Conservation (phyloP, 2,797 vertebrate species). For the Hoplostethus atlanticus region DNA sequence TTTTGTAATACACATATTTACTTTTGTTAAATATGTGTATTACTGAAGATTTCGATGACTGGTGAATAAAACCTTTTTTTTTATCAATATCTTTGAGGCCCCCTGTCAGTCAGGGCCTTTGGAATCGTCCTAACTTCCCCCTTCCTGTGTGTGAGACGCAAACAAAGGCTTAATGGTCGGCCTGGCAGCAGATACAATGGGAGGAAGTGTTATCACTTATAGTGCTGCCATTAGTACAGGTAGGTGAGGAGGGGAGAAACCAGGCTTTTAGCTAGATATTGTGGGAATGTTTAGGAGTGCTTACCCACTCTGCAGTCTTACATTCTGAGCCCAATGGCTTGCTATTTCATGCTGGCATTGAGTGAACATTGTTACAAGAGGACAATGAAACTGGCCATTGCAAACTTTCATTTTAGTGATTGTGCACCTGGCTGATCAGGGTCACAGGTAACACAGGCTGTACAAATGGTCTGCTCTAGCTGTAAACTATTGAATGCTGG, state of each 20-base stretch:
- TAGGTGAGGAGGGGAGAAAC: constrained; percentile 34
- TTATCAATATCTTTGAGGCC: too few relatives aligned
- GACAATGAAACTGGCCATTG: background rate
- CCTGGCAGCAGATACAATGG: background rate
- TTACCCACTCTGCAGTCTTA: constrained; percentile 35
- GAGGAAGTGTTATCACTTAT: background rate
- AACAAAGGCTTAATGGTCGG: background rate
- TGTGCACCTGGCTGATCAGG: background rate
- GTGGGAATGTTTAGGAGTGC: constrained; percentile 49
- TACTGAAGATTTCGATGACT: too few relatives aligned
- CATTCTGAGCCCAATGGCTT: background rate
- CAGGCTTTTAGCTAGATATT: constrained; percentile 55
- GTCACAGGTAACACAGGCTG: background rate
- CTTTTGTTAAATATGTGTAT: too few relatives aligned
- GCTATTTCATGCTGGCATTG: background rate
- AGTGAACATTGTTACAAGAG: background rate
- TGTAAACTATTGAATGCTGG: background rate
- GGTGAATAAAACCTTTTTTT: too few relatives aligned
- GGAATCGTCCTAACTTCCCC: too few relatives aligned
- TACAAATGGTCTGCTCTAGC: background rate
- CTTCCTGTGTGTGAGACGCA: background rate
- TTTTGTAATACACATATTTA: too few relatives aligned
- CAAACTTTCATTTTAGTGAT: background rate
- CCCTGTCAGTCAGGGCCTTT: too few relatives aligned
- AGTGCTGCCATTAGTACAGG: constrained; percentile 25